These are phyloP conservation scores for Asteroscopus sphinx DNA, from an alignment of 2,888 invertebrate species.

Conservation along the genomic window DNA sequence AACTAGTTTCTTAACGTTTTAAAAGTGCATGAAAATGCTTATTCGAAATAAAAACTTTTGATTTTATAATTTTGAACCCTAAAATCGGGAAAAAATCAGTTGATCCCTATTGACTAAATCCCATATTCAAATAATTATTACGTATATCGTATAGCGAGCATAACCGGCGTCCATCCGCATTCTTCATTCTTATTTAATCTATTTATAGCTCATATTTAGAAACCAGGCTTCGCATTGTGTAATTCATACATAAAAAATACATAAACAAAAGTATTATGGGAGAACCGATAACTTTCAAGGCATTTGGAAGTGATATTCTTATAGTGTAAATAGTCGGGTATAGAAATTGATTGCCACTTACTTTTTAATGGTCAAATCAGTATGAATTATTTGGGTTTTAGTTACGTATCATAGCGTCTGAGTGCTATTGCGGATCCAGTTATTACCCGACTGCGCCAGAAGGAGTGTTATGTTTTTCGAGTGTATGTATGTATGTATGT, in stretches of 20 bases:
- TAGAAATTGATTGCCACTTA: slow-evolving; percentile 5
- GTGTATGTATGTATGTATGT: too few species aligned
- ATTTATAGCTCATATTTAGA: slow-evolving; percentile 26
- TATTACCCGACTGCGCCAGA: too few species aligned
- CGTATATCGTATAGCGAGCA: slow-evolving; percentile 27
- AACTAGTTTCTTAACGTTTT: too few species aligned
- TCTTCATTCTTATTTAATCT: slow-evolving; percentile 28
- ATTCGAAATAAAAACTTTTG: too few species aligned
- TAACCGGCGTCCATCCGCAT: slow-evolving; percentile 36
- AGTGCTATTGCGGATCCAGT: too few species aligned
- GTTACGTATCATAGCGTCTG: neutral
- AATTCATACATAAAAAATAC: slow-evolving; percentile 38
- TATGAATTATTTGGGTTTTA: neutral
- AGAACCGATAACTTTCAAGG: slow-evolving; percentile 22
- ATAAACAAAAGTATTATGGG: slow-evolving; percentile 22
- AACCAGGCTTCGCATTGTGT: slow-evolving; percentile 25
- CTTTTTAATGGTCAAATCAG: slow-evolving; percentile 2
- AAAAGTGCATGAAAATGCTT: too few species aligned
- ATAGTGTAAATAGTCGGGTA: slow-evolving; percentile 16
- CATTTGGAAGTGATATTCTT: neutral
- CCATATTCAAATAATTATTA: slow-evolving; percentile 38
- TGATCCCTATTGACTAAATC: too few species aligned
- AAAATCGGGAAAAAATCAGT: too few species aligned
- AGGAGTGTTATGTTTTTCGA: too few species aligned
- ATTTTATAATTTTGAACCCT: too few species aligned